Percentiles rank a stretch among this genome's conserved stretches.
These are phyloP conservation scores for Coryphaenoides rupestris DNA, from an alignment of 2,113 vertebrate species.

Conservation along the genomic window DNA sequence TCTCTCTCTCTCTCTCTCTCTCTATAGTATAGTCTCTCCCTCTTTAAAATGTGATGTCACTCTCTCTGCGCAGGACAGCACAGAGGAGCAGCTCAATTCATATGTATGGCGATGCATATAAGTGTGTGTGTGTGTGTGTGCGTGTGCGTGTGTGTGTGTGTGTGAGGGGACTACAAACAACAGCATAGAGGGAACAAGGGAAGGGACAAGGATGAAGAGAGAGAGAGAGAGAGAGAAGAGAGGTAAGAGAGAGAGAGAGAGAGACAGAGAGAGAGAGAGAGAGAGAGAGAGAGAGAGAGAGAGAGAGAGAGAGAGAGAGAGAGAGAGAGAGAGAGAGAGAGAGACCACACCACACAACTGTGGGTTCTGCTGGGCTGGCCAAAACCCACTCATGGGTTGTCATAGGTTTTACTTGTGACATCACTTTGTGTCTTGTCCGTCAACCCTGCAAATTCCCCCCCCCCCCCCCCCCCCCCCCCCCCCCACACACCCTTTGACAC, in stretches of 20 bases:
- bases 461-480: background rate
- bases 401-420: no score
- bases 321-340: conserved; percentile 15
- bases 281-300: conserved; percentile 11
- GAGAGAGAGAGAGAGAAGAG: conserved; percentile 44
- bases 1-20: no score
- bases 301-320: conserved; percentile 32
- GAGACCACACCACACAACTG: conserved; percentile 27
- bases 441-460: conserved; percentile 5
- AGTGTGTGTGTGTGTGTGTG: conserved; percentile 27
- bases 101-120: background rate
- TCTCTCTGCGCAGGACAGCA: background rate
- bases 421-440: conserved; percentile 21
- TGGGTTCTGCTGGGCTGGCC: conserved; percentile 26
- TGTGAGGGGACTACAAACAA: conserved; percentile 34
- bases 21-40: no score
- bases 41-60: background rate
- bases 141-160: conserved; percentile 28
- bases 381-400: background rate
- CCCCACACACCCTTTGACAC: no score
- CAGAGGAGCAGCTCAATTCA: background rate
- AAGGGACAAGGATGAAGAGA: conserved; percentile 25
- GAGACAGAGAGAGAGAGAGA: conserved; percentile 13
- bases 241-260: conserved; percentile 44
- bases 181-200: conserved; percentile 40